These are phyloP conservation scores for Episyrphus balteatus DNA, from an alignment of 1,140 invertebrate genomes.

Conservation along the genomic window DNA sequence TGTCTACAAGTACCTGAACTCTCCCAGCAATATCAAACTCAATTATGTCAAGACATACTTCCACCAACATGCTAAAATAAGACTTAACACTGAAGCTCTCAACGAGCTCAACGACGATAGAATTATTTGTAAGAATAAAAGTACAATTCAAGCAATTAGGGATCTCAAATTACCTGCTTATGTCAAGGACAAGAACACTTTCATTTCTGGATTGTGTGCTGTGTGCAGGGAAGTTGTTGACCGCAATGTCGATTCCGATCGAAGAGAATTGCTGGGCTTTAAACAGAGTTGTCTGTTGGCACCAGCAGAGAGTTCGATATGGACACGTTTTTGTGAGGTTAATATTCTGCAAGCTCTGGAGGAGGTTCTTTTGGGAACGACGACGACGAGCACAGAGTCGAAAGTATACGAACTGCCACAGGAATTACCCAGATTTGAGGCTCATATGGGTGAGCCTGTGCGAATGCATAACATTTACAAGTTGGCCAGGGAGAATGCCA, in stretches of 20 bases:
- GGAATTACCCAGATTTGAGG: conserved; percentile 65
- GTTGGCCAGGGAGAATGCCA: conserved; percentile 43
- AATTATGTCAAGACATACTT: conserved; percentile 20
- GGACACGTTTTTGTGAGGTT: conserved; percentile 88
- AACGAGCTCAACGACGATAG: conserved; percentile 23
- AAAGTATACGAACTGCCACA: conserved; percentile 40
- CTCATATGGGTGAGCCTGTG: conserved; percentile 74
- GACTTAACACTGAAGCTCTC: conserved; percentile 16
- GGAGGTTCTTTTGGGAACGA: conserved; percentile 7
- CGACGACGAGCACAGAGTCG: conserved; percentile 1
- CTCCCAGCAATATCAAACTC: conserved; percentile 19
- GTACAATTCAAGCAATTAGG: conserved; percentile 14
- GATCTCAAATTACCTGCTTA: conserved; percentile 27
- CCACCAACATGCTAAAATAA: conserved; percentile 12
- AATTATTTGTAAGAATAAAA: conserved; percentile 23
- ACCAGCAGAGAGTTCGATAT: conserved; percentile 73
- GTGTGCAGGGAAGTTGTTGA: conserved; percentile 53
- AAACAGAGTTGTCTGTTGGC: conserved; percentile 64
- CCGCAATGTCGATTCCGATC: conserved; percentile 25
- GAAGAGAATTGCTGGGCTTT: conserved; percentile 57
- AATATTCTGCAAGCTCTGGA: conserved; percentile 43
- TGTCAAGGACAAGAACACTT: conserved; percentile 44
- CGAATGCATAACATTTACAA: conserved; percentile 81
- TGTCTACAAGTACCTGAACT: conserved; percentile 21
- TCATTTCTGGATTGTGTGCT: conserved; percentile 50